These are phyloP conservation scores for Phoxinus phoxinus DNA, from an alignment of 2,113 vertebrate genomes.

Conservation along the genomic window DNA sequence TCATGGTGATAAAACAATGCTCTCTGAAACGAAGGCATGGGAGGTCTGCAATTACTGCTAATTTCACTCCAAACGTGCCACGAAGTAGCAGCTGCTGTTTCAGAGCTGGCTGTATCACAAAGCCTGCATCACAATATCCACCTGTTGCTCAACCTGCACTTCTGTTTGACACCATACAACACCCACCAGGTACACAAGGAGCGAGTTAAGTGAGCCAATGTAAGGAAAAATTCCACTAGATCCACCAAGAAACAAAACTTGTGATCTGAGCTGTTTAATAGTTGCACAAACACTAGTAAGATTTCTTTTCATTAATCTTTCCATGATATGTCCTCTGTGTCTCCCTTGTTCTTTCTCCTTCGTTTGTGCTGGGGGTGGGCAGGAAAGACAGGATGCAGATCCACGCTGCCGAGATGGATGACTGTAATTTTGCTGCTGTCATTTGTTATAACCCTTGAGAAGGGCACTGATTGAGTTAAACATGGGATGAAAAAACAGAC, in stretches of 20 bases:
- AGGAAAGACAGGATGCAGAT: conserved; percentile 37
- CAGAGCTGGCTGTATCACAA: conserved; percentile 55
- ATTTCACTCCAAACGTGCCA: conserved; percentile 55
- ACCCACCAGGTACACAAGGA: not conserved
- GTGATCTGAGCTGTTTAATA: not conserved
- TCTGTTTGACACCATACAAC: conserved; percentile 37
- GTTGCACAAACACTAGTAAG: not conserved
- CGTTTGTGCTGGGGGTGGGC: conserved; percentile 30
- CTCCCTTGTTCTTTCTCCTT: not conserved
- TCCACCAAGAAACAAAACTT: not conserved
- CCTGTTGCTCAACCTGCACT: conserved; percentile 58
- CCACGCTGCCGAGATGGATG: conserved; percentile 67
- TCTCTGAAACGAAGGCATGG: conserved; percentile 31
- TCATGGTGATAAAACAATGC: conserved; percentile 45
- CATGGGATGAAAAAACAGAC: conserved; percentile 67
- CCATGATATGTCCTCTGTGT: not conserved
- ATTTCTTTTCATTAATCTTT: conserved; percentile 21
- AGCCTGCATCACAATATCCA: conserved; percentile 52
- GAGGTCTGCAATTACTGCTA: conserved; percentile 72
- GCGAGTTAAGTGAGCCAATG: not conserved
- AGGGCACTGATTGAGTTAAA: conserved; percentile 74
- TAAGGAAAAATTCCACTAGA: not conserved
- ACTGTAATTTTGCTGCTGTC: conserved; percentile 75
- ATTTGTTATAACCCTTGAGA: conserved; percentile 70
- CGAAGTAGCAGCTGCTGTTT: conserved; percentile 52